Conservation (phyloP, 1,140 invertebrate species). For the Meloidogyne chitwoodi region DNA sequence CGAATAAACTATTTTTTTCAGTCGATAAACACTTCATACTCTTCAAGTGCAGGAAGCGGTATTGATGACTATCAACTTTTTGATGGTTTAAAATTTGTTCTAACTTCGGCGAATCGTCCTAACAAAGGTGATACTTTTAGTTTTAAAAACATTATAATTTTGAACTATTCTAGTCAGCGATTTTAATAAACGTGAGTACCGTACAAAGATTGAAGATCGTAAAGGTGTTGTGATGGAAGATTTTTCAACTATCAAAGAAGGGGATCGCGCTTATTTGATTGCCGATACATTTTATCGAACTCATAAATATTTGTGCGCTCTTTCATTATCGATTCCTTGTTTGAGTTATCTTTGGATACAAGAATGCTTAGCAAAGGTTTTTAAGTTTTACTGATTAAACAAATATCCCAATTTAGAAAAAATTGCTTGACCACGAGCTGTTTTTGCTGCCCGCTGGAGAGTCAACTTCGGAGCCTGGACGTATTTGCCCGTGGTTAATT, state of each 20-base stretch:
- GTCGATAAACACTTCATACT: neutral
- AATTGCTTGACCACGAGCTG: constrained; percentile 31
- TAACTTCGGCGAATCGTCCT: constrained; percentile 47
- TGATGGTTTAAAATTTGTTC: constrained; percentile 39
- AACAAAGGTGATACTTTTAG: constrained; percentile 21
- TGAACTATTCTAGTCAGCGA: constrained; percentile 27
- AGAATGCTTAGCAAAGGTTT: constrained; percentile 42
- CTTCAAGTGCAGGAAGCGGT: neutral
- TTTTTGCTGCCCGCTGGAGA: constrained; percentile 53
- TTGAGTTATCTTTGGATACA: constrained; percentile 48
- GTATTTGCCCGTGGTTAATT: constrained; percentile 17
- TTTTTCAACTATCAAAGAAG: constrained; percentile 23
- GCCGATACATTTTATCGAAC: constrained; percentile 58
- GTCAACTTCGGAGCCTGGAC: constrained; percentile 16
- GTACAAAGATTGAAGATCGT: constrained; percentile 38
- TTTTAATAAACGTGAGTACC: constrained; percentile 53
- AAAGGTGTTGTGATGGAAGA: constrained; percentile 52
- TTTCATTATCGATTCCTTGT: constrained; percentile 51
- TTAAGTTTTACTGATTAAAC: neutral
- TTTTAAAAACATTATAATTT: neutral
- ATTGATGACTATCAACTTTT: constrained; percentile 30
- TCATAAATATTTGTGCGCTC: constrained; percentile 54
- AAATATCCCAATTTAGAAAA: constrained; percentile 20
- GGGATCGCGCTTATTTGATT: constrained; percentile 38
- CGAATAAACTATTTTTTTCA: neutral